Base-by-base conservation (phyloP, 2,113 vertebrate species). In the Tachycineta bicolor region DNA sequence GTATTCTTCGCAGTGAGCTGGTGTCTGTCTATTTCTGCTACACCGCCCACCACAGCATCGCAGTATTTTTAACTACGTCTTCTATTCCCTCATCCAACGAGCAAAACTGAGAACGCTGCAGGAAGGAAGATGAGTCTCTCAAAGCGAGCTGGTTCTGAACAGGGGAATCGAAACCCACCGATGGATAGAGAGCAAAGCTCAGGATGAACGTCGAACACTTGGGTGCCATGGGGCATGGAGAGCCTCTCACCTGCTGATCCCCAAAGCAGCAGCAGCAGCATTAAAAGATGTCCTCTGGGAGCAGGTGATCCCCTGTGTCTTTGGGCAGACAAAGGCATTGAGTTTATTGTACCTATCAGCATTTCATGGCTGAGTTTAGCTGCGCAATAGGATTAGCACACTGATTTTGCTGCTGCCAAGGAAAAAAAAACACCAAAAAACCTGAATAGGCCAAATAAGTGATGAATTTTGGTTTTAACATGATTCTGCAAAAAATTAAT, bases 21-120 rank as follows among this genome's bases (percentile, higher is more conserved):
- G 85, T 89, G 95, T 95, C 96, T 97, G 93, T 93, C 93, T 96
- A 96, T 97, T 97, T 96, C 92, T 96, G 96, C 89, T 50, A 75
- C 68, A 95, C 90, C 96, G 24, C 95, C 95, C 93, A 96, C 96
- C 92, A 28, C 16, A 33, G 83, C 88, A 92, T 79, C 43, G 3
- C 90, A 79, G 77, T 96, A 94, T 96, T 96, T 97, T 96, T 97
- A 96, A 93, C 92, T 37, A 21, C 86, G 89, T 92, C 86, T 96
- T 81, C 90, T 92, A 19, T 53, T 96, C 88, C 95, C 65, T 63
- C 37, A 41, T 89, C 79, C 79, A 70, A 78, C 0, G 2, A 82
- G 88, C 85, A 95, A 84, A 96, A 43, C 83, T 43, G 86, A 81
- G 86, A 96, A 78, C 0, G 62, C 71, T 81, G 53, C 47, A 87